Percentiles rank a stretch among this genome's conserved stretches.
Evolutionary conservation across 2,113 vertebrate genomes (phyloP).

Genomic region (Pagrus major): DNA sequence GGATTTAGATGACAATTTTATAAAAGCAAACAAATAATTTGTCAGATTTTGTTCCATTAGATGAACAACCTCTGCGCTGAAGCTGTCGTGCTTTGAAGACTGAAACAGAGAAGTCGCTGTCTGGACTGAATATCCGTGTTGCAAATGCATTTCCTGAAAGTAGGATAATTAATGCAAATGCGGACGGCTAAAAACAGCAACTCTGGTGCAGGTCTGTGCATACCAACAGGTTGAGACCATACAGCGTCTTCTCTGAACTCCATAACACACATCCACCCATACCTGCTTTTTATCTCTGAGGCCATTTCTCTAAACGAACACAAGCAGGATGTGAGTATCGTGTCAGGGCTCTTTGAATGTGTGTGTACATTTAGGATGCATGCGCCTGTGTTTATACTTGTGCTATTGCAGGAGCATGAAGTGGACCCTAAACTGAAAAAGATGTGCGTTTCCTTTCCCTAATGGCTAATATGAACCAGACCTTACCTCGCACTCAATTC

Average conservation of each 20-base stretch:
- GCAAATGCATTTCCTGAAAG: constrained; percentile 49
- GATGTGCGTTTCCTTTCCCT: constrained; percentile 76
- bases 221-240: constrained; percentile 53
- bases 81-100: background rate
- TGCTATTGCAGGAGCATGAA: constrained; percentile 73
- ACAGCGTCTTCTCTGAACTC: constrained; percentile 37
- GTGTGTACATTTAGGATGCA: constrained; percentile 63
- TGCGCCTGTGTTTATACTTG: constrained; percentile 74
- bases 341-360: constrained; percentile 61
- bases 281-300: constrained; percentile 66
- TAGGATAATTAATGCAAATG: constrained; percentile 68
- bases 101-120: constrained; percentile 18
- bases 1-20: background rate
- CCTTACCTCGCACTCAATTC: constrained; percentile 62
- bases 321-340: constrained; percentile 69
- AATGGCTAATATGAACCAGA: constrained; percentile 80
- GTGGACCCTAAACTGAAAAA: constrained; percentile 80
- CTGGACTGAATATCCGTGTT: constrained; percentile 52
- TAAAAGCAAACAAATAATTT: constrained; percentile 1
- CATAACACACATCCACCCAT: constrained; percentile 45
- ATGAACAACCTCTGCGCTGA: background rate
- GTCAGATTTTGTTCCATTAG: background rate
- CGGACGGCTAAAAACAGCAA: constrained; percentile 43
- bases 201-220: constrained; percentile 36
- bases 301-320: constrained; percentile 58